Percentiles rank a stretch among this genome's conserved stretches.
phyloP scores from a whole-genome alignment of 2,888 invertebrate species.

The Amphipoea oculea region DNA sequence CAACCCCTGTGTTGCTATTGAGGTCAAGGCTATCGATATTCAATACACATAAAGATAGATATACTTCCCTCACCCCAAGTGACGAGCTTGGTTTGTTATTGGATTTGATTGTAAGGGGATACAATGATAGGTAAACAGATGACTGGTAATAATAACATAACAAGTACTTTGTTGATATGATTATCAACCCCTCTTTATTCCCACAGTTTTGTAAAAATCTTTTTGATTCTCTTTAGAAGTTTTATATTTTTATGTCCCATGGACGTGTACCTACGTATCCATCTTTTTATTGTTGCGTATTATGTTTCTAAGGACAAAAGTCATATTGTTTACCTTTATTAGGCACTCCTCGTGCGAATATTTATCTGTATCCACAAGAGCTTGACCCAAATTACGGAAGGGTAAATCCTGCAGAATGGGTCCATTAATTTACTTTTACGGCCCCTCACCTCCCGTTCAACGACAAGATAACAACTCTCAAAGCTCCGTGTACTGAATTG shows the following conservation, averaged over 20 bases:
- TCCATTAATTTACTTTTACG: conserved; percentile 77
- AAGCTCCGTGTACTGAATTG: conserved; percentile 61
- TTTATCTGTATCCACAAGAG: conserved; percentile 69
- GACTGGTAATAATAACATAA: conserved; percentile 46
- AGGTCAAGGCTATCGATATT: conserved; percentile 83
- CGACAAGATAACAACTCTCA: conserved; percentile 76
- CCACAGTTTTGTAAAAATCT: conserved; percentile 13
- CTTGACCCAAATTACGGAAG: conserved; percentile 77
- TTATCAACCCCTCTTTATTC: conserved; percentile 34
- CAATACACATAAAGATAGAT: conserved; percentile 71
- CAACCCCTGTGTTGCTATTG: conserved; percentile 74
- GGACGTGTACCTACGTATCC: neutral
- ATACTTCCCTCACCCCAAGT: conserved; percentile 76
- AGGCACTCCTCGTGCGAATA: conserved; percentile 64
- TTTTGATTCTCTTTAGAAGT: neutral
- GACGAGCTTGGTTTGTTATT: conserved; percentile 63
- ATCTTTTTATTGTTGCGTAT: conserved; percentile 1
- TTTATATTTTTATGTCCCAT: neutral
- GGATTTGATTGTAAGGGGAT: conserved; percentile 58
- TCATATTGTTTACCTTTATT: conserved; percentile 60
- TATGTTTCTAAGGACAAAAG: conserved; percentile 18
- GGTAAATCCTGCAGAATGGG: conserved; percentile 71
- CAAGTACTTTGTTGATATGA: conserved; percentile 23
- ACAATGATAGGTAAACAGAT: conserved; percentile 61
- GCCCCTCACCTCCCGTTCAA: conserved; percentile 77